Conservation (phyloP, 2,888 invertebrate genomes). For the Tachina lurida region DNA sequence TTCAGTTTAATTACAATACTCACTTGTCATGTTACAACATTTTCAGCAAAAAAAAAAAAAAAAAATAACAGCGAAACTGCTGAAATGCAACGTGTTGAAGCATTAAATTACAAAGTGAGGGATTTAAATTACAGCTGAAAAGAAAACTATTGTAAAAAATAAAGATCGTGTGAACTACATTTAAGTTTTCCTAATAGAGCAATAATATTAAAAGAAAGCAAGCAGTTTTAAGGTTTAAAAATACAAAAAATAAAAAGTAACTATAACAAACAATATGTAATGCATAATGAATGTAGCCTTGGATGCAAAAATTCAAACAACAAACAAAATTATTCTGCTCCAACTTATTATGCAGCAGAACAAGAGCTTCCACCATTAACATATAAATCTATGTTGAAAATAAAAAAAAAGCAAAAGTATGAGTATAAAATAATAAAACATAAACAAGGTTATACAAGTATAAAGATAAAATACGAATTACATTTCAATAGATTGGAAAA, state of each 20-base stretch:
- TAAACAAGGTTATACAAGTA: background rate
- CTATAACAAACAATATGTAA: too few species aligned
- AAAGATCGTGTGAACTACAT: background rate
- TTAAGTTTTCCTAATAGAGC: background rate
- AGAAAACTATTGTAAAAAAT: background rate
- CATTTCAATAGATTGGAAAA: background rate
- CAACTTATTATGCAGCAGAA: conserved; percentile 25
- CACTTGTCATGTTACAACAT: conserved; percentile 51
- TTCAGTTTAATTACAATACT: conserved; percentile 63
- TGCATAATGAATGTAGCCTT: too few species aligned
- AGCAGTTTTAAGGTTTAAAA: background rate
- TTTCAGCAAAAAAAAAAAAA: background rate
- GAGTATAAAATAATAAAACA: background rate
- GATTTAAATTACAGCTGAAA: conserved; percentile 33
- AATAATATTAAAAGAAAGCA: background rate
- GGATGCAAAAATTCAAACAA: background rate
- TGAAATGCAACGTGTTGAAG: conserved; percentile 37
- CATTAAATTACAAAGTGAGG: conserved; percentile 39
- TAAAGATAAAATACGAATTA: too few species aligned
- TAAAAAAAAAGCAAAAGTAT: background rate
- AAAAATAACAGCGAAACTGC: conserved; percentile 1
- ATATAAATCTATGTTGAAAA: conserved; percentile 16
- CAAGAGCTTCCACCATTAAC: conserved; percentile 19
- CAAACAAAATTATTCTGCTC: background rate
- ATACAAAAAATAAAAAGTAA: background rate